Evolutionary conservation across 2,113 vertebrate species (phyloP).

Genomic region (Sander vitreus): DNA sequence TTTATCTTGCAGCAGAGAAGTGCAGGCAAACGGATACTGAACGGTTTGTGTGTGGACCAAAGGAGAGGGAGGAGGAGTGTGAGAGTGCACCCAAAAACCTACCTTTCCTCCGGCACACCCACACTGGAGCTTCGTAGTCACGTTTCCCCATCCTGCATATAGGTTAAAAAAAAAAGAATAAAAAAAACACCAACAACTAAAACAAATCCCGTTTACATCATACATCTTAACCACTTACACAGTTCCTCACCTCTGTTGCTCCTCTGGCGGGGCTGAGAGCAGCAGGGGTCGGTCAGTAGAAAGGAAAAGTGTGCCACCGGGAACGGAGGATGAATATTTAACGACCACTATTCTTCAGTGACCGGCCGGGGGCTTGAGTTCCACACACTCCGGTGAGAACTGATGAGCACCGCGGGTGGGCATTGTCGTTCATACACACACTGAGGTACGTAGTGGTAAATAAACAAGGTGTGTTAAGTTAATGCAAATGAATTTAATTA

Average conservation of each 20-base stretch:
- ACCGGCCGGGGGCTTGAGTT: conserved; percentile 75
- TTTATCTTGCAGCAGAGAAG: conserved; percentile 3
- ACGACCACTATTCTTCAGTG: conserved; percentile 76
- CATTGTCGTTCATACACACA: conserved; percentile 11
- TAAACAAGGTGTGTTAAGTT: neutral
- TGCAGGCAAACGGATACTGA: neutral
- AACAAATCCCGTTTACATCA: neutral
- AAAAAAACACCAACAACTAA: neutral
- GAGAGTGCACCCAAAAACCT: conserved; percentile 11
- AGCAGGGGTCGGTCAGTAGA: conserved; percentile 52
- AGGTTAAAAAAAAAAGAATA: neutral
- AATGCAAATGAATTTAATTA: too few relatives aligned
- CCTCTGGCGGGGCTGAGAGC: conserved; percentile 33
- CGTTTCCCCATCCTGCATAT: conserved; percentile 54
- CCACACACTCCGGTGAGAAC: conserved; percentile 66
- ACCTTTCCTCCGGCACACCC: conserved; percentile 38
- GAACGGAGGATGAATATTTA: conserved; percentile 79
- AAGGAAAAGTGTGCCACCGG: conserved; percentile 58
- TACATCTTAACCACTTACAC: conserved; percentile 18
- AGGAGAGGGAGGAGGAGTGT: neutral
- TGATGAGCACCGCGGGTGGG: conserved; percentile 72
- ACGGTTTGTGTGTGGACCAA: neutral
- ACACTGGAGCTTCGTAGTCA: conserved; percentile 62
- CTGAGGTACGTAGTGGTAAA: conserved; percentile 4
- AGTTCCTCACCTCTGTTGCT: conserved; percentile 21